phyloP scores from a whole-genome alignment of 1,140 invertebrate genomes.

The Drosophila insularis region DNA sequence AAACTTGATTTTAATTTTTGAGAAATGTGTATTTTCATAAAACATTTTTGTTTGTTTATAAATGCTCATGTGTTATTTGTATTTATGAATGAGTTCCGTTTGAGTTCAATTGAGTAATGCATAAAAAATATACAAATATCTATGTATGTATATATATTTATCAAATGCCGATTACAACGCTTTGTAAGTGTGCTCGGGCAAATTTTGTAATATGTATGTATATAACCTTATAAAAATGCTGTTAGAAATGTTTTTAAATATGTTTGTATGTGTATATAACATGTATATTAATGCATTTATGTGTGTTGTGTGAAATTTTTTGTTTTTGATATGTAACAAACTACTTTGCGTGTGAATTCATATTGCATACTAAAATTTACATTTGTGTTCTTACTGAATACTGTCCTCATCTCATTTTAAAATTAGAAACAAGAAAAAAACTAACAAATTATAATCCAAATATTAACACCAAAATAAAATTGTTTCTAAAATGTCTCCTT shows the following conservation, averaged over 20 bases:
- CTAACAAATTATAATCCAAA: conserved; percentile 26
- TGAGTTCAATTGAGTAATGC: conserved; percentile 35
- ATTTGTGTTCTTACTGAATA: conserved; percentile 53
- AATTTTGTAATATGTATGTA: conserved; percentile 31
- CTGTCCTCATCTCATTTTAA: conserved; percentile 21
- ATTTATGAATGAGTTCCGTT: background rate
- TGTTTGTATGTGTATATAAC: too few relatives aligned
- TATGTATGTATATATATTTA: background rate
- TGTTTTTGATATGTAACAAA: conserved; percentile 68
- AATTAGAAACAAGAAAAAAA: conserved; percentile 45
- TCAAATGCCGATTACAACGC: background rate
- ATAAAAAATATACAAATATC: conserved; percentile 38
- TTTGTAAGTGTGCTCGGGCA: conserved; percentile 23
- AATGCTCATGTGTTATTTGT: conserved; percentile 1
- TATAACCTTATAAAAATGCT: conserved; percentile 61
- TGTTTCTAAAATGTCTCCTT: conserved; percentile 48
- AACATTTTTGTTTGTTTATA: conserved; percentile 25
- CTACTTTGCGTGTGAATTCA: conserved; percentile 45
- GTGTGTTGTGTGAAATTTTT: conserved; percentile 4
- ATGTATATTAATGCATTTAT: conserved; percentile 22
- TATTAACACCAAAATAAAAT: conserved; percentile 54
- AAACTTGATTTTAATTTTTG: conserved; percentile 45
- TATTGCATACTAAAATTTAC: conserved; percentile 5
- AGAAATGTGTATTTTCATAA: conserved; percentile 52
- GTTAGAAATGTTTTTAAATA: conserved; percentile 21